Conservation (phyloP, 1,140 invertebrate genomes). For the Pogonognathellus flavescens region DNA sequence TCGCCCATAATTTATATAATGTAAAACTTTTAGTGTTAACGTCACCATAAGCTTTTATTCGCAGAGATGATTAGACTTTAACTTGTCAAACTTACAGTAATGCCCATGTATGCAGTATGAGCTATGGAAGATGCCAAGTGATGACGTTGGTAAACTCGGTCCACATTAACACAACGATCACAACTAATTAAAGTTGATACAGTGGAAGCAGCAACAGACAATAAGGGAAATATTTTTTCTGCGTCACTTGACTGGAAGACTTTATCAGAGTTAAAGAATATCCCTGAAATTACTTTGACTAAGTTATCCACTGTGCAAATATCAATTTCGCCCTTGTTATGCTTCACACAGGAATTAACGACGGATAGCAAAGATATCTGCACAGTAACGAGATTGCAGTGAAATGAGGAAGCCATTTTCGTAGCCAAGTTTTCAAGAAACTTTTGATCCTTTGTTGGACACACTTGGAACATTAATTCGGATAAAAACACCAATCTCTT, state of each 20-base stretch:
- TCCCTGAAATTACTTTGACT: conserved; percentile 1
- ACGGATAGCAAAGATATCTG: conserved; percentile 48
- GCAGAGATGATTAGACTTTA: not conserved
- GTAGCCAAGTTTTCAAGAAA: conserved; percentile 32
- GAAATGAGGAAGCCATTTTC: conserved; percentile 22
- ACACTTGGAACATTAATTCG: conserved; percentile 39
- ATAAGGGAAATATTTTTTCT: conserved; percentile 23
- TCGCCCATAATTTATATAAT: no score
- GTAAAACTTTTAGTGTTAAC: no score
- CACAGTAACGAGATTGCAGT: not conserved
- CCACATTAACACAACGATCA: conserved; percentile 34
- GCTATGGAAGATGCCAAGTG: conserved; percentile 30
- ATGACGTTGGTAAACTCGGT: conserved; percentile 2
- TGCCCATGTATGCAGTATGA: conserved; percentile 44
- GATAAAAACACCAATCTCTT: not conserved
- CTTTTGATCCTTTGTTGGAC: conserved; percentile 1
- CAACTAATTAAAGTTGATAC: conserved; percentile 42
- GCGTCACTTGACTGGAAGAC: conserved; percentile 12
- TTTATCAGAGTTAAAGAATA: conserved; percentile 33
- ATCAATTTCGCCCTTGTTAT: not conserved
- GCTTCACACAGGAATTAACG: conserved; percentile 38
- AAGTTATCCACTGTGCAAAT: conserved; percentile 36
- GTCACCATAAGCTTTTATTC: no score
- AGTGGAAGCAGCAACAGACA: conserved; percentile 26
- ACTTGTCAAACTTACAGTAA: conserved; percentile 45